Conservation (phyloP, 2,888 invertebrate species). For the Dasysyrphus albostriatus region DNA sequence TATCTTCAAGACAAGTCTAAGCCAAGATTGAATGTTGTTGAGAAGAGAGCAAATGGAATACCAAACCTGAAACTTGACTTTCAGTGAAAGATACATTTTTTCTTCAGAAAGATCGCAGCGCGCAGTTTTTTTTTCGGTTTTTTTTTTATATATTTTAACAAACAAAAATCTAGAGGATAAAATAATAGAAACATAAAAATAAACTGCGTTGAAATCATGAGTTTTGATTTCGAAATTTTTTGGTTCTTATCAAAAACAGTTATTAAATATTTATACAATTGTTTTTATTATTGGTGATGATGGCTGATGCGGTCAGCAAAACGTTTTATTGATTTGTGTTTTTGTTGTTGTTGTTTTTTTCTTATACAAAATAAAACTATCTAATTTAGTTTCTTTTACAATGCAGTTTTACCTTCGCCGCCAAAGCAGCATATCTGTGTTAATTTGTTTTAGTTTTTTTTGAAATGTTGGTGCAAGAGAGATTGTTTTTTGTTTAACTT, state of each 20-base stretch:
- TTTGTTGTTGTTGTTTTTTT: background rate
- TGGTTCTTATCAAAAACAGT: background rate
- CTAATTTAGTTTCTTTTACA: background rate
- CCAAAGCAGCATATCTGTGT: slow-evolving; percentile 14
- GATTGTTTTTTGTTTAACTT: slow-evolving; percentile 1
- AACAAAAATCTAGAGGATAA: background rate
- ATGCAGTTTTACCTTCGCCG: slow-evolving; percentile 14
- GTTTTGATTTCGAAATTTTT: background rate
- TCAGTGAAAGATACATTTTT: slow-evolving; percentile 7
- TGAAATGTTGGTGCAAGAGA: background rate
- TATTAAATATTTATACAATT: background rate
- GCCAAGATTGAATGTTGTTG: background rate
- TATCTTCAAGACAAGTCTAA: background rate
- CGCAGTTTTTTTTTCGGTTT: background rate
- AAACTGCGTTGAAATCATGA: background rate
- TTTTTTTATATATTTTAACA: background rate
- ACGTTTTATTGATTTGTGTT: background rate
- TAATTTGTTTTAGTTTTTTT: slow-evolving; percentile 1
- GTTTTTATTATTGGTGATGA: background rate
- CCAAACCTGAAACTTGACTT: background rate
- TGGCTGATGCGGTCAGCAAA: background rate
- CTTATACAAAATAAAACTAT: background rate
- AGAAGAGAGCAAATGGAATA: background rate
- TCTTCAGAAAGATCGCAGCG: background rate
- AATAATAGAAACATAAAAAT: background rate